These are phyloP conservation scores for Bombus confusus DNA, from an alignment of 1,140 invertebrate genomes.

Conservation along the genomic window DNA sequence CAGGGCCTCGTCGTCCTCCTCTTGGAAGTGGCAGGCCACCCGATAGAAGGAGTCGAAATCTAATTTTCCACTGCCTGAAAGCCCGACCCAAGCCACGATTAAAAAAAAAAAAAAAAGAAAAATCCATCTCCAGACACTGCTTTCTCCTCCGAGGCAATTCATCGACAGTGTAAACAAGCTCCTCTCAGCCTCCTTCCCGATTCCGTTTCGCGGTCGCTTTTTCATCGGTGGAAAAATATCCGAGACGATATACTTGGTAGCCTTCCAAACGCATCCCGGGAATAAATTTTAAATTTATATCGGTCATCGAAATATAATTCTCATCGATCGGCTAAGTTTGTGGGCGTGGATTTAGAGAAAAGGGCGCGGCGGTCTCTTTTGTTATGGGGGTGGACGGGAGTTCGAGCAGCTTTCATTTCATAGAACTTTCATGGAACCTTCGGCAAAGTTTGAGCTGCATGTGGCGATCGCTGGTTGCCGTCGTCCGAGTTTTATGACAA, in stretches of 20 bases:
- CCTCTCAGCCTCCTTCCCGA: neutral
- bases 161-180: slow-evolving; percentile 32
- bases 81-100: neutral
- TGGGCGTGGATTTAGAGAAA: too few relatives aligned
- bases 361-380: neutral
- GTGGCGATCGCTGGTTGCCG: too few relatives aligned
- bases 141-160: neutral
- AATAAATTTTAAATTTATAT: slow-evolving; percentile 64
- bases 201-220: slow-evolving; percentile 8
- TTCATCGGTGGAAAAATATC: slow-evolving; percentile 12
- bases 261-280: slow-evolving; percentile 24
- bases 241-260: slow-evolving; percentile 32
- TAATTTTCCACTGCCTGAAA: slow-evolving; percentile 85
- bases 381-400: neutral
- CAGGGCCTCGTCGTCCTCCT: slow-evolving; percentile 90
- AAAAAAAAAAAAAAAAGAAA: neutral
- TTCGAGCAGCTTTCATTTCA: neutral
- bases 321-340: neutral
- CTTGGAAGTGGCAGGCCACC: slow-evolving; percentile 87
- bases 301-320: neutral
- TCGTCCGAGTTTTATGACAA: too few relatives aligned
- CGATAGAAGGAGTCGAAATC: slow-evolving; percentile 87
- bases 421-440: neutral
- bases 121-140: neutral
- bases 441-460: neutral